Base-by-base conservation (phyloP, 2,888 invertebrate species). In the Parnassius smintheus region DNA sequence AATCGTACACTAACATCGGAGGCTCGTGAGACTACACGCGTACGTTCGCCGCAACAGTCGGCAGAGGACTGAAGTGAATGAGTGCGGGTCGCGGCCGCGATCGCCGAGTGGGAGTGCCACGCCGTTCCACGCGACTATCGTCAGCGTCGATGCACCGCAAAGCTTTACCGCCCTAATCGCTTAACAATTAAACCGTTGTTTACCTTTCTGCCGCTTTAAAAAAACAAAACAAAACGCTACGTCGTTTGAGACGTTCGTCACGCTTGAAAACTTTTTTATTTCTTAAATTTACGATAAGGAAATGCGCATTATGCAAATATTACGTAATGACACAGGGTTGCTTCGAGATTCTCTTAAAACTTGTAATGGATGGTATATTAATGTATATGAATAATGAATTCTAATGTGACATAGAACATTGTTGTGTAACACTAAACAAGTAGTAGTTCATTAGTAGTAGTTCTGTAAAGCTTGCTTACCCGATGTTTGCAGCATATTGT, bases 1-100 rank as follows among this genome's bases (percentile, higher is more conserved):
- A 89, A 89, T 88, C 90, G 90, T 90, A 82, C 78, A 85, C 83
- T 88, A 89, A 90, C 88, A 91, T 89, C 88, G 78, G 87, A 81
- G 78, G 84, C 85, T 83, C 77, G 82, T 80, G 9, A 49, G 13
- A 74, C 71, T 75, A 81, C 75, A 81, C 82, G 81, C 88, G 88
- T 85, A 81, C 83, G 82, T 75, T 81, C 85, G 85, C 84, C 86
- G 85, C 86, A 83, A 80, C 77, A 76, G 85, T 79, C 88, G 86
- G 86, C 87, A 81, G 87, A 81, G 83, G 83, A 91, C 90, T 88
- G 86, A 77, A 85, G 83, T 88, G 89, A 90, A 89, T 86, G 87
- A 89, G 86, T 75, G 81, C 82, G 82, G 81, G 82, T 81, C 82
- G 83, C 83, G 82, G 77, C 76, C 78, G 82, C 82, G 77, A 80